These are phyloP conservation scores for Crotalus viridis DNA, from an alignment of 2,113 vertebrate genomes.

Conservation along the genomic window DNA sequence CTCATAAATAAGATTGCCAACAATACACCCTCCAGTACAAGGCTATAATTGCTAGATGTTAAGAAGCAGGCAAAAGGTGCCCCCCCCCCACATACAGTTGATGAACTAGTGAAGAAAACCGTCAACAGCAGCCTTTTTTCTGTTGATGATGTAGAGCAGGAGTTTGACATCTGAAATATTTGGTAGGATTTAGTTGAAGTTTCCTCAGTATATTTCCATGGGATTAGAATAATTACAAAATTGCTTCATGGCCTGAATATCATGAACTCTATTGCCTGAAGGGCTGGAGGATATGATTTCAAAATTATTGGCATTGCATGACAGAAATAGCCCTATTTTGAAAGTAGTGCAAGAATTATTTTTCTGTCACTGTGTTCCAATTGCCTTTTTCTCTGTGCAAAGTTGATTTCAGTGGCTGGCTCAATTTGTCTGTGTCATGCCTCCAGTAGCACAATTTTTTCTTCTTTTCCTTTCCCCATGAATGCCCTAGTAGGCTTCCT, in stretches of 20 bases:
- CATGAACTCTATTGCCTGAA: background rate
- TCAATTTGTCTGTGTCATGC: constrained; percentile 44
- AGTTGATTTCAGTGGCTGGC: background rate
- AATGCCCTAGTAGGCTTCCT: constrained; percentile 45
- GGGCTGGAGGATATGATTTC: background rate
- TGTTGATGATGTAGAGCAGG: background rate
- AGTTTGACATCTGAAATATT: background rate
- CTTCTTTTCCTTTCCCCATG: background rate
- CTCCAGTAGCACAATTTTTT: constrained; percentile 15
- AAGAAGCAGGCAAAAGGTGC: background rate
- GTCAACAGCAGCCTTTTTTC: background rate
- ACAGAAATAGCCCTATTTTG: background rate
- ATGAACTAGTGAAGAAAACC: background rate
- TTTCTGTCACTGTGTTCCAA: constrained; percentile 4
- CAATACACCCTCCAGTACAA: background rate
- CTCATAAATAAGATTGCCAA: background rate
- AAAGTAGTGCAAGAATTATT: constrained; percentile 28
- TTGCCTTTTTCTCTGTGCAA: background rate
- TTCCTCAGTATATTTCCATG: background rate
- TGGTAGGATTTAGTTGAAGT: constrained; percentile 4
- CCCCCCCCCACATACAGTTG: background rate
- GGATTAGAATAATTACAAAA: constrained; percentile 7
- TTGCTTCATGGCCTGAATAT: constrained; percentile 12
- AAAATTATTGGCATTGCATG: constrained; percentile 25
- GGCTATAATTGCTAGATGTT: background rate